These are phyloP conservation scores for Onthophagus sagittarius DNA, from an alignment of 2,888 invertebrate species.

Conservation along the genomic window DNA sequence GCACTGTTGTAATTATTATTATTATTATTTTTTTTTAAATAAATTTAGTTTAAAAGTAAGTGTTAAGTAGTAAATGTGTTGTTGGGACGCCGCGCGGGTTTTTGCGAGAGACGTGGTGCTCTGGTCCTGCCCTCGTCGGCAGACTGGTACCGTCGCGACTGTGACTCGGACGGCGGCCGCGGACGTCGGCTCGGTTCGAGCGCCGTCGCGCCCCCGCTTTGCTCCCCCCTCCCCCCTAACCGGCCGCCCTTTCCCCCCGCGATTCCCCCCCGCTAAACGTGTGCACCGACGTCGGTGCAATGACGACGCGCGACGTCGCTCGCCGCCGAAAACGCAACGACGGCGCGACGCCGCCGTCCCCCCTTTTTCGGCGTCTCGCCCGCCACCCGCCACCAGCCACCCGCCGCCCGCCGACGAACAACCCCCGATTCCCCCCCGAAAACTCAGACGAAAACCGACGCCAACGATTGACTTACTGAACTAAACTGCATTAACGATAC, in stretches of 20 bases:
- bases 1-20: neutral
- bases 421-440: neutral
- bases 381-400: no score
- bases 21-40: no score
- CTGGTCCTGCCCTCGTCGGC: neutral
- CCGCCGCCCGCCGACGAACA: neutral
- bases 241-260: slow-evolving; percentile 22
- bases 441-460: no score
- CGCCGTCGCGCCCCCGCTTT: slow-evolving; percentile 31
- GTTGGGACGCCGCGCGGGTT: neutral
- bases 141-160: slow-evolving; percentile 37
- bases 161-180: slow-evolving; percentile 54
- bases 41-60: neutral
- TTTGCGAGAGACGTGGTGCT: neutral
- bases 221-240: no score
- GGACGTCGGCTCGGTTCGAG: slow-evolving; percentile 39
- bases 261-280: neutral
- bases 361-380: neutral
- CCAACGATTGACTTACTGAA: no score
- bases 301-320: neutral
- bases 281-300: slow-evolving; percentile 38
- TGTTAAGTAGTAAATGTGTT: neutral
- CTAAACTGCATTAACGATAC: no score
- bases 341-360: neutral
- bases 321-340: neutral